A percentile compares a stretch with the other conserved stretches of the same genome.
These are phyloP conservation scores for Agriopis aurantiaria DNA, from an alignment of 2,888 invertebrate species.

Conservation along the genomic window DNA sequence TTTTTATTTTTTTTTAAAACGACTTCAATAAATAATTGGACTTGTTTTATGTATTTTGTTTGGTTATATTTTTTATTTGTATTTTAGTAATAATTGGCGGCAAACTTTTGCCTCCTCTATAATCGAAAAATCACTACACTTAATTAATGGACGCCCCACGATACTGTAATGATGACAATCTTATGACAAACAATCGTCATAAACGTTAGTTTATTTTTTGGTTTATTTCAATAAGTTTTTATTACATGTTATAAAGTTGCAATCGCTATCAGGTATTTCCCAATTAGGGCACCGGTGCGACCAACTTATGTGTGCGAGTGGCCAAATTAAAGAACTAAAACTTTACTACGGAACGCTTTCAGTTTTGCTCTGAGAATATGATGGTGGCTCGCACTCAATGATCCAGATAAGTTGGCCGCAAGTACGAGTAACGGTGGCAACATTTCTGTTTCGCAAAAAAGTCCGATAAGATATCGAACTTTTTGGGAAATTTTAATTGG, in stretches of 20 bases:
- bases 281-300: constrained; percentile 2
- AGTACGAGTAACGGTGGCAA: neutral
- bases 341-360: neutral
- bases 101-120: too few relatives aligned
- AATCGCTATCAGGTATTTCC: constrained; percentile 8
- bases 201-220: neutral
- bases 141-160: too few relatives aligned
- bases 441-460: constrained; percentile 8
- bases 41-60: too few relatives aligned
- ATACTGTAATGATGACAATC: too few relatives aligned
- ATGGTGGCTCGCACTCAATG: neutral
- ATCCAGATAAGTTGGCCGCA: neutral
- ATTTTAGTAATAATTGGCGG: too few relatives aligned
- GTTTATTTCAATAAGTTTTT: neutral
- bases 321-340: neutral
- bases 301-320: neutral
- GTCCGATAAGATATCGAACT: neutral
- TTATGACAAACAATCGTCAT: neutral
- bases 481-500: too few relatives aligned
- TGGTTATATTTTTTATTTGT: too few relatives aligned
- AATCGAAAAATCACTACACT: too few relatives aligned
- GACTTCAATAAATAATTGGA: too few relatives aligned
- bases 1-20: too few relatives aligned
- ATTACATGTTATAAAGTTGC: neutral
- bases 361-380: neutral